Conservation (phyloP, 2,113 vertebrate species). For the Calidris pugnax region DNA sequence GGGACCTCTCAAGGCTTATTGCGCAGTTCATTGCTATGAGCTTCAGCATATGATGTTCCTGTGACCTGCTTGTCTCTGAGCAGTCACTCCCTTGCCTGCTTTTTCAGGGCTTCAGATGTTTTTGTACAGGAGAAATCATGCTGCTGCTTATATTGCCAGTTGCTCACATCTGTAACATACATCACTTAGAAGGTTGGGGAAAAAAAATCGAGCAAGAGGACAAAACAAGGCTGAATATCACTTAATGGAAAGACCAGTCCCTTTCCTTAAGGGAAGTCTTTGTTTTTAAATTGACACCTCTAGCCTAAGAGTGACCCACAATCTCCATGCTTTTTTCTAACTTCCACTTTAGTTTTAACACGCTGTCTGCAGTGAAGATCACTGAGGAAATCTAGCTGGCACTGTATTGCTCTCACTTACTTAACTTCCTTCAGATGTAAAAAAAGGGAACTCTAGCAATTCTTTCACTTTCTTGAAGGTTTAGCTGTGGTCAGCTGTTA, state of each 20-base stretch:
- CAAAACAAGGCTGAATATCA: neutral
- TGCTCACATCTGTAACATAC: neutral
- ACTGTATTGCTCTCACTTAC: neutral
- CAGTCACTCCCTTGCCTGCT: neutral
- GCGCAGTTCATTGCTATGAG: neutral
- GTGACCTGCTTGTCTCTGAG: neutral
- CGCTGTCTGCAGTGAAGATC: neutral
- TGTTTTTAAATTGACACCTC: neutral
- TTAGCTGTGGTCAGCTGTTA: slow-evolving; percentile 7
- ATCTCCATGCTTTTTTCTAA: neutral
- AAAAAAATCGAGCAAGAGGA: neutral
- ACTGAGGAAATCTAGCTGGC: neutral
- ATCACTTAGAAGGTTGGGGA: neutral
- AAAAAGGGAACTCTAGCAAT: neutral
- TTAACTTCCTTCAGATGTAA: neutral
- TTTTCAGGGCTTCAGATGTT: neutral
- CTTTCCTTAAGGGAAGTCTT: neutral
- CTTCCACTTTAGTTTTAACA: neutral
- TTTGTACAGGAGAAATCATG: neutral
- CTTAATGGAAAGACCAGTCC: neutral
- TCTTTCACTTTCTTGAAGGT: neutral
- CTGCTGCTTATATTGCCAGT: neutral
- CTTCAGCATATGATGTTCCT: neutral
- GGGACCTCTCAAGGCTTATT: neutral
- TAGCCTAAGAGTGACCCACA: neutral